Conservation (phyloP, 2,797 vertebrate species). For the Dicrostonyx torquatus region DNA sequence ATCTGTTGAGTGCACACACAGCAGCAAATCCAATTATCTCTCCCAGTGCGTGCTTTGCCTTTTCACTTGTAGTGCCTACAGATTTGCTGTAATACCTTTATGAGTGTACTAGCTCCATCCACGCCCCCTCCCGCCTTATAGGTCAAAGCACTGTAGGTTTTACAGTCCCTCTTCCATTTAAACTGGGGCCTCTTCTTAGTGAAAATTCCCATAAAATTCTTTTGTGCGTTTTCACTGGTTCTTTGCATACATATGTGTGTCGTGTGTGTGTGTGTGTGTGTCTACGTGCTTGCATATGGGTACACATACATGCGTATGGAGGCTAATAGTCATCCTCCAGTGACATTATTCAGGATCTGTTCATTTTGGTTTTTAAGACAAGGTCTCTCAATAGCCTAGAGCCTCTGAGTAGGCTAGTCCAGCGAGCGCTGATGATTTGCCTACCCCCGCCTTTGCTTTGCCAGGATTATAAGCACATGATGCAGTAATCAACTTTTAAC, state of each 20-base stretch:
- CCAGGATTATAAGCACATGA: no score
- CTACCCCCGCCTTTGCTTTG: neutral
- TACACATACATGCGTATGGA: neutral
- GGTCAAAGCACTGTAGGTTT: neutral
- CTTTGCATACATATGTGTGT: neutral
- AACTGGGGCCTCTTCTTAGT: neutral
- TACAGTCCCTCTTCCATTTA: neutral
- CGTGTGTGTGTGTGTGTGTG: neutral
- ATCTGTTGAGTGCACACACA: neutral
- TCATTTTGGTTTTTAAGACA: neutral
- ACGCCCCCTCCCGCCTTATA: neutral
- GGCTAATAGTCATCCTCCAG: neutral
- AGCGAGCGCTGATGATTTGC: neutral
- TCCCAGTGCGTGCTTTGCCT: constrained; percentile 1
- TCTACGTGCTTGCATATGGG: neutral
- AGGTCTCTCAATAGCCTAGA: neutral
- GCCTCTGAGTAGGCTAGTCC: no score
- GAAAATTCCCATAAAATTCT: neutral
- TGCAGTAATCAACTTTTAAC: neutral
- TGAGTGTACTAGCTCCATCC: neutral
- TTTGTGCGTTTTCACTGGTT: neutral
- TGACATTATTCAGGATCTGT: neutral
- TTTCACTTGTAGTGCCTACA: neutral
- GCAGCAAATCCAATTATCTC: constrained; percentile 44
- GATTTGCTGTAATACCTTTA: neutral